Evolutionary conservation across 2,113 vertebrate genomes (phyloP).

Genomic region (Macrotis lagotis): DNA sequence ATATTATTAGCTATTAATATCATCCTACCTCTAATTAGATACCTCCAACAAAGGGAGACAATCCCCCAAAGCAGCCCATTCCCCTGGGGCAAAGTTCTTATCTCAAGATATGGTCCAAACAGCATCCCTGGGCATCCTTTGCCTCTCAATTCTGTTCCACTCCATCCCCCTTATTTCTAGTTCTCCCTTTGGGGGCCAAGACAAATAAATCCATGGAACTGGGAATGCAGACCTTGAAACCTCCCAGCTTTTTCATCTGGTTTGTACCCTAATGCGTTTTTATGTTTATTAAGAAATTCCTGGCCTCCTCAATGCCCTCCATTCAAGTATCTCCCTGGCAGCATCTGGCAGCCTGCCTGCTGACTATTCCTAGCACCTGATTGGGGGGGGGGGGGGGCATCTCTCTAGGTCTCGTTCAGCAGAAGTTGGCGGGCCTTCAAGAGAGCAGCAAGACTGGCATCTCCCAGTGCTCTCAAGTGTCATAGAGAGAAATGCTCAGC

Average conservation of each 20-base stretch:
- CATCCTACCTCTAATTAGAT: not conserved
- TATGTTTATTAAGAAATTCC: not conserved
- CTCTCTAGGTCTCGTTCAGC: not conserved
- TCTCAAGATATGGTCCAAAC: not conserved
- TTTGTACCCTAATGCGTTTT: not conserved
- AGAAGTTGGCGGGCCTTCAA: not conserved
- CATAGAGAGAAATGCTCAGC: not conserved
- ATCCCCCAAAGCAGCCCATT: not conserved
- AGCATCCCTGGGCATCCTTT: not conserved
- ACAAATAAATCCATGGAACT: not conserved
- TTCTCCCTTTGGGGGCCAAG: not conserved
- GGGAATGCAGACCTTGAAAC: not conserved
- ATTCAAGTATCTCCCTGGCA: not conserved
- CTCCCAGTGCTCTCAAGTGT: not conserved
- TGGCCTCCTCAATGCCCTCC: conserved; percentile 10
- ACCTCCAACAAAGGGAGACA: rapidly evolving
- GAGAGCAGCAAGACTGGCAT: not conserved
- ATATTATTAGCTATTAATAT: not conserved
- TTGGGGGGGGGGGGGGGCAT: not conserved
- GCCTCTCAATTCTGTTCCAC: not conserved
- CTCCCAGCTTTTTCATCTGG: not conserved
- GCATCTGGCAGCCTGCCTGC: not conserved
- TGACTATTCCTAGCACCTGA: not conserved
- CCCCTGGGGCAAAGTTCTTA: not conserved
- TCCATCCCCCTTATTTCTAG: not conserved